Evolutionary conservation across 2,888 invertebrate species (phyloP).

Genomic region (Neoscelio sp.): DNA sequence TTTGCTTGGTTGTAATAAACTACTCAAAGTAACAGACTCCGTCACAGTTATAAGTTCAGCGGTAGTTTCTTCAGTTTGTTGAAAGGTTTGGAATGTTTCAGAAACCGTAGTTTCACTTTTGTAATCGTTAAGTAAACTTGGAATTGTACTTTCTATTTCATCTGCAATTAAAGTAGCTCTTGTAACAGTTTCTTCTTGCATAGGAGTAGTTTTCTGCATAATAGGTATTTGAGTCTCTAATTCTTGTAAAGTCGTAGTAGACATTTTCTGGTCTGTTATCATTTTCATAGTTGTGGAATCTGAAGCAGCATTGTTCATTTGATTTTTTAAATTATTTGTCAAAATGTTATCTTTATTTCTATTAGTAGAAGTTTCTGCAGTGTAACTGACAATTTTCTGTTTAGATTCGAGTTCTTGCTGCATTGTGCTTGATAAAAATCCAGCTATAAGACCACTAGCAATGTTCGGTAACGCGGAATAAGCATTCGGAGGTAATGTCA

Average conservation of each 20-base stretch:
- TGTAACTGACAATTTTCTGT: conserved; percentile 6
- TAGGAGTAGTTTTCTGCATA: conserved; percentile 13
- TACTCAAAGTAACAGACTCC: conserved; percentile 13
- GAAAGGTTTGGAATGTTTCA: conserved; percentile 6
- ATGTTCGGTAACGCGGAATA: conserved; percentile 60
- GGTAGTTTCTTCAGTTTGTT: conserved; percentile 27
- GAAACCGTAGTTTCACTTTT: conserved; percentile 28
- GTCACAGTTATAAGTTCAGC: conserved; percentile 23
- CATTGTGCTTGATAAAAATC: conserved; percentile 69
- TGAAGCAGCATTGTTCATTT: not conserved
- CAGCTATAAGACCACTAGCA: conserved; percentile 78
- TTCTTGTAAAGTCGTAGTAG: not conserved
- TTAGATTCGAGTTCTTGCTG: conserved; percentile 16
- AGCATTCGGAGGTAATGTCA: conserved; percentile 51
- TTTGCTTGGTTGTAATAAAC: conserved; percentile 29
- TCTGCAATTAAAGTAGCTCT: not conserved
- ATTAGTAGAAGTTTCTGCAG: conserved; percentile 4
- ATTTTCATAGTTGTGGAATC: not conserved
- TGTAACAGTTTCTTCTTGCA: conserved; percentile 18
- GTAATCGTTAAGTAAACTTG: conserved; percentile 22
- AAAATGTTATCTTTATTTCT: not conserved
- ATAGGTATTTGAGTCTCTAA: not conserved
- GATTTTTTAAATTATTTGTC: too few species aligned
- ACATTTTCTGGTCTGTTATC: conserved; percentile 1
- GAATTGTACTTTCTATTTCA: conserved; percentile 19